Base-by-base conservation (phyloP, 2,113 vertebrate genomes). In the Rhodinocichla rosea region DNA sequence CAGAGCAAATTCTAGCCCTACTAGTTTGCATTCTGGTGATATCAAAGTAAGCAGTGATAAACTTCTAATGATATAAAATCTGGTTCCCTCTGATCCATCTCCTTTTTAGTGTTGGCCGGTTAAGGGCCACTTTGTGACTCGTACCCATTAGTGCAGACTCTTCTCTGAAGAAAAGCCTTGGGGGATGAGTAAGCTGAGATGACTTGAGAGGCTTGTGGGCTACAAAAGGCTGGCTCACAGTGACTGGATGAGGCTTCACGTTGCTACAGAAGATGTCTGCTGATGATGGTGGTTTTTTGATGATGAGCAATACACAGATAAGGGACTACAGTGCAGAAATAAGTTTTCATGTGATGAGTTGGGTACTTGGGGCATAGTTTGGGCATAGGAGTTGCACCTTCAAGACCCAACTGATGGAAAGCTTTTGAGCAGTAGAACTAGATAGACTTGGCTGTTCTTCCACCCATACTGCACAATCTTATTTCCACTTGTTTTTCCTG, bases 171-270 rank as follows among this genome's bases (percentile, higher is more conserved):
- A 74, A 55, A 71, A 91, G 89, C 77, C 69, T 75, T 40, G 35
- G 74, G 92, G 77, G 69, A 50, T 94, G 94, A 95, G 59, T 91
- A 83, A 90, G 7, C 37, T 37, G 42, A 88, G 84, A 80, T 92
- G 82, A 74, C 47, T 90, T 68, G 75, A 59, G 95, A 81, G 79
- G 22, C 56, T 70, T 83, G 55, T 86, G 82, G 82, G 50, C 84
- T 47, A 15, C 30, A 68, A 37, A 86, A 73, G 68, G 24, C 71
- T 90, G 82, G 82, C 42, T 90, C 37, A 64, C 22, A 37, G 40
- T 0, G 1, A 40, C 33, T 75, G 87, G 75, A 68, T 27, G 88
- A 78, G 42, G 35, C 60, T 80, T 77, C 42, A 86, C 16, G 50
- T 83, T 88, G 63, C 55, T 87, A 10, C 45, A 35, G 4, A 80